Conservation (phyloP, 2,888 invertebrate species). For the Callimorpha dominula region DNA sequence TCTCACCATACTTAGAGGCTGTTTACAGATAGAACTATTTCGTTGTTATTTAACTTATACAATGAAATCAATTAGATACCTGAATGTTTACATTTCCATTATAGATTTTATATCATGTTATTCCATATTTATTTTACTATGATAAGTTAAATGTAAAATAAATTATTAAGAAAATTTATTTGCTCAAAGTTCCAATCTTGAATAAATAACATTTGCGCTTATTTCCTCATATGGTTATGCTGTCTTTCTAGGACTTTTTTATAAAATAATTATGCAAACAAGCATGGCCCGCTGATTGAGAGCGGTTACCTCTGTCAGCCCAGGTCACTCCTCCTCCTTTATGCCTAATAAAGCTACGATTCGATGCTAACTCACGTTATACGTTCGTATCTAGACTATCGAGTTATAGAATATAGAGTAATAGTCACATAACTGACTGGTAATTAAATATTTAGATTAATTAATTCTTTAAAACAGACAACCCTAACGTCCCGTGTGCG, state of each 20-base stretch:
- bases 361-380: no score
- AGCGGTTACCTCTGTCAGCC: background rate
- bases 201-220: constrained; percentile 70
- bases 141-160: constrained; percentile 76
- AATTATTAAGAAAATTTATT: constrained; percentile 81
- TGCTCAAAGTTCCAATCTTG: constrained; percentile 82
- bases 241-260: background rate
- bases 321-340: no score
- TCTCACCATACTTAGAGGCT: constrained; percentile 63
- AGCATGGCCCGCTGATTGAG: background rate
- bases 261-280: background rate
- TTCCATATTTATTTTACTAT: constrained; percentile 81
- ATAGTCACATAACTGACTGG: no score
- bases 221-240: constrained; percentile 31
- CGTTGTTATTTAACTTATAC: constrained; percentile 63
- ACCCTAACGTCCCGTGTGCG: no score
- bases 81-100: constrained; percentile 83
- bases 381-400: no score
- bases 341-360: no score
- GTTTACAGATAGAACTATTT: constrained; percentile 56
- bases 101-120: constrained; percentile 85
- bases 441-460: no score
- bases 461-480: no score
- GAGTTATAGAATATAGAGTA: no score
- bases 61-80: constrained; percentile 77